These are phyloP conservation scores for Donacobius atricapilla DNA, from an alignment of 2,113 vertebrate species.

Conservation along the genomic window DNA sequence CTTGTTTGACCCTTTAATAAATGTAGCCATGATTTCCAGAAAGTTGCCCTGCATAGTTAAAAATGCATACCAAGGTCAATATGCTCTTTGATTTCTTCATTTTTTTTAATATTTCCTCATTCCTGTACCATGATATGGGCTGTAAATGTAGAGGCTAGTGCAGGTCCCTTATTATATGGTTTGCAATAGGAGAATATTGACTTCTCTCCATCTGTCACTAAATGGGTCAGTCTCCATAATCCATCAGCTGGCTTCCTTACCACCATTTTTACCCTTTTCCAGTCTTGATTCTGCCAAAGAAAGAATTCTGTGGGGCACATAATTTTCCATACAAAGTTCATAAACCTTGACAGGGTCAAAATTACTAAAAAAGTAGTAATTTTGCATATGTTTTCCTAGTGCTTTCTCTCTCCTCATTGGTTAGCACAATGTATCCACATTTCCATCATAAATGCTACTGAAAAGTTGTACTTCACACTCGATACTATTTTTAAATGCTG, in stretches of 20 bases:
- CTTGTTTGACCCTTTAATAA: not conserved
- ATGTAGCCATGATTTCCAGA: not conserved
- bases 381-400: not conserved
- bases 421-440: fast-evolving
- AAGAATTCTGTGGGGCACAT: not conserved
- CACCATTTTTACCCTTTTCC: not conserved
- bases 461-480: not conserved
- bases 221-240: not conserved
- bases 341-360: not conserved
- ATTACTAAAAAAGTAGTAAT: not conserved
- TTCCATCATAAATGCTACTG: not conserved
- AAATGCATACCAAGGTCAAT: not conserved
- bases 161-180: not conserved
- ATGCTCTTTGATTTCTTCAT: not conserved
- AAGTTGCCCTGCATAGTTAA: not conserved
- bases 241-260: not conserved
- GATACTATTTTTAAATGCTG: not conserved
- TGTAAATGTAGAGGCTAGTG: not conserved
- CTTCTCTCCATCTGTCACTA: not conserved
- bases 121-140: not conserved
- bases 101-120: not conserved
- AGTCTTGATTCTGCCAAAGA: not conserved
- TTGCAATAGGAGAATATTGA: not conserved
- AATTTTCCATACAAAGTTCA: not conserved
- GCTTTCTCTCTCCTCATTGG: not conserved